A percentile compares a stretch with the other conserved stretches of the same genome.
phyloP scores from a whole-genome alignment of 2,888 invertebrate species.

The Lucinisca nassula region DNA sequence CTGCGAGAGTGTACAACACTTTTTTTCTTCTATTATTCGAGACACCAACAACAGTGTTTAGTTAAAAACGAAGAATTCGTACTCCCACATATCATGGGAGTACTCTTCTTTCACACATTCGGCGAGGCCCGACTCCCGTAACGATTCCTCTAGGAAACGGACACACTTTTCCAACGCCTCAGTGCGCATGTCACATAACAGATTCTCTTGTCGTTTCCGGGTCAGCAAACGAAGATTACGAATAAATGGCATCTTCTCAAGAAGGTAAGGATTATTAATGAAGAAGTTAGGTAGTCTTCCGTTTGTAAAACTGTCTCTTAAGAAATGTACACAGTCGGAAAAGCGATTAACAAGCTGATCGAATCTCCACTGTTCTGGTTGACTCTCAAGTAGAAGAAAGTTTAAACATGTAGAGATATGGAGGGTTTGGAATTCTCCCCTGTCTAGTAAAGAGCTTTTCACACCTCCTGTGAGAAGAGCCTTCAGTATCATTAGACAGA shows the following conservation, averaged over 20 bases:
- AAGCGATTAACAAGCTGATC: slow-evolving; percentile 74
- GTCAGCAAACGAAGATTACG: slow-evolving; percentile 66
- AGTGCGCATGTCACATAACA: slow-evolving; percentile 69
- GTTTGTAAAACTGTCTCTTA: slow-evolving; percentile 75
- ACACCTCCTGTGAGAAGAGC: slow-evolving; percentile 73
- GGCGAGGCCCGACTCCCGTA: slow-evolving; percentile 73
- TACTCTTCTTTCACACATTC: slow-evolving; percentile 76
- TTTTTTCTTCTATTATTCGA: background rate
- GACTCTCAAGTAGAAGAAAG: slow-evolving; percentile 80
- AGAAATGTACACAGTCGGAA: slow-evolving; percentile 79
- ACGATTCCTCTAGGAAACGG: slow-evolving; percentile 73
- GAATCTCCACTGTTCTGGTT: slow-evolving; percentile 77
- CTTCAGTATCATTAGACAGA: slow-evolving; percentile 77
- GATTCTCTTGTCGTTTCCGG: slow-evolving; percentile 76
- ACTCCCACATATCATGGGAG: slow-evolving; percentile 83
- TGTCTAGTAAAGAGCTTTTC: slow-evolving; percentile 72
- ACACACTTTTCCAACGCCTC: slow-evolving; percentile 73
- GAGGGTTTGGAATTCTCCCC: slow-evolving; percentile 71
- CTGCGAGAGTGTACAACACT: too few species aligned
- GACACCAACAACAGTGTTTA: background rate
- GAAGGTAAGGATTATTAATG: slow-evolving; percentile 78
- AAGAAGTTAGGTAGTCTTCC: slow-evolving; percentile 80
- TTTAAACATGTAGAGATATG: slow-evolving; percentile 74
- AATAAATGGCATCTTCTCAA: slow-evolving; percentile 74
- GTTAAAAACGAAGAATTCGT: slow-evolving; percentile 82